phyloP scores from a whole-genome alignment of 2,797 vertebrate species.

The Urophycis tenuis region DNA sequence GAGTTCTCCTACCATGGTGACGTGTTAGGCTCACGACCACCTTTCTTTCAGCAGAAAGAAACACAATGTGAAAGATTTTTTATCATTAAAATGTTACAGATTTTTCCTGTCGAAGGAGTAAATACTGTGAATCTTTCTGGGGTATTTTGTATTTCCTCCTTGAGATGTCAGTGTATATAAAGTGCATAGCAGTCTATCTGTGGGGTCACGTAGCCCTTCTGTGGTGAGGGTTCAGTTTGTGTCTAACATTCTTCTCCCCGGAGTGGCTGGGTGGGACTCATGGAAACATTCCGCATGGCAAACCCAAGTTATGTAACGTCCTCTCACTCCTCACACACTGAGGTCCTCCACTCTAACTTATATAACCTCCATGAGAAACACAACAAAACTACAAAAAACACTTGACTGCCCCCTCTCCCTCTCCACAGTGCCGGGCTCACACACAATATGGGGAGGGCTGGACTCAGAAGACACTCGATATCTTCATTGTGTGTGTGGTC shows the following conservation, averaged over 20 bases:
- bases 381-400: constrained; percentile 25
- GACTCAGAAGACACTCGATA: constrained; percentile 41
- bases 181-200: constrained; percentile 57
- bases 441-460: constrained; percentile 8
- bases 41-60: too few relatives aligned
- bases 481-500: constrained; percentile 12
- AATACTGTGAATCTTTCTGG: background rate
- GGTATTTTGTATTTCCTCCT: constrained; percentile 6
- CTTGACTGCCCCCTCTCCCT: constrained; percentile 14
- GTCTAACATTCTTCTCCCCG: constrained; percentile 50
- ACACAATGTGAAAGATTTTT: too few relatives aligned
- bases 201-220: constrained; percentile 37
- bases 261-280: constrained; percentile 50
- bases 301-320: constrained; percentile 60
- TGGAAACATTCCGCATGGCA: constrained; percentile 58
- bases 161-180: constrained; percentile 33
- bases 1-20: too few relatives aligned
- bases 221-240: constrained; percentile 38
- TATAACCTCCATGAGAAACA: constrained; percentile 47
- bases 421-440: constrained; percentile 39
- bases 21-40: too few relatives aligned
- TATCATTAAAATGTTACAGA: too few relatives aligned
- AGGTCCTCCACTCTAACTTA: constrained; percentile 60
- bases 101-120: background rate
- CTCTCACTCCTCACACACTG: constrained; percentile 44